Base-by-base conservation (phyloP, 2,113 vertebrate species). In the Oncorhynchus masou region DNA sequence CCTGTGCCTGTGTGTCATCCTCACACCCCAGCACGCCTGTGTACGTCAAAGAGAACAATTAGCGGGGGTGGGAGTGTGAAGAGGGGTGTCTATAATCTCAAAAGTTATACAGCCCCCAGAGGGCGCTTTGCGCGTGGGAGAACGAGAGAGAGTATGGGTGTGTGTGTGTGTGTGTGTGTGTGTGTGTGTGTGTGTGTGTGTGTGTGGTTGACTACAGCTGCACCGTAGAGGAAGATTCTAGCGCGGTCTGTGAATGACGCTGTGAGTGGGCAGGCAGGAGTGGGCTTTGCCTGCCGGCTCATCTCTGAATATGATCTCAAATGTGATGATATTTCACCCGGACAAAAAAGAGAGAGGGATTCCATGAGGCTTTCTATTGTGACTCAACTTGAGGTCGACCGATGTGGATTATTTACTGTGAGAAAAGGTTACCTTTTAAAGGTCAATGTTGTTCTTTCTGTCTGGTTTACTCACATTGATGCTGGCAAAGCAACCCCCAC, bases 211-310 rank as follows among this genome's bases (percentile, higher is more conserved):
- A 54, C 16, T 57, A 49, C 27, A 31, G 19, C 39, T 24, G 8
- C 34, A 22, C 39, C 24, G 71, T 73, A 74, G 76, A 20, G 66
- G 81, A 82, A 79, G 34, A 24, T n/a, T 73, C 39, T 68, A 4
- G 48, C 65, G 83, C 20, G 81, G 84, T 83, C 75, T 70, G 51
- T n/a, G 51, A 54, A 71, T 85, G 83, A 85, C 75, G 75, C 62
- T 64, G 39, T 13, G 67, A 78, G 80, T 79, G 79, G 80, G 79
- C 49, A 27, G 27, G 27, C 27, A 27, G 27, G 67, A 78, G 80
- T 79, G 79, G 80, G 79, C 59, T 71, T 48, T 25, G 51, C 66
- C 65, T 39, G 51, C 29, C 45, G 9, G 48, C 31, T 60, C 51
- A 57, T 73, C 68, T 22, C 13, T 71, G 65, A 65, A 62, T 22